Conservation (phyloP, 2,113 vertebrate species). For the Oryzias celebensis region DNA sequence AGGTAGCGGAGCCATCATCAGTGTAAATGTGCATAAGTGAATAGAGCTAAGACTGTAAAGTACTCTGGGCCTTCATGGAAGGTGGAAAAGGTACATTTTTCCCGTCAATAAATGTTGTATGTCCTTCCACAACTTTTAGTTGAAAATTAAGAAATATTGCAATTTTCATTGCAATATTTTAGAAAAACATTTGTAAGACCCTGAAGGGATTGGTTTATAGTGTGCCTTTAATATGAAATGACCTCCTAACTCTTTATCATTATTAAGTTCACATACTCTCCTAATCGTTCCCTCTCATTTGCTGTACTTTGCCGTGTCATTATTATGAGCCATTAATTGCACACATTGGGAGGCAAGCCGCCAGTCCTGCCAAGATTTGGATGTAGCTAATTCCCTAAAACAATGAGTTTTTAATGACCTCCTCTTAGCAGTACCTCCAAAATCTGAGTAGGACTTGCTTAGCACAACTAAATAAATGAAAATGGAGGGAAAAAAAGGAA, state of each 20-base stretch:
- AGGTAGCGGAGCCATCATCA: no score
- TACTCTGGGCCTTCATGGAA: no score
- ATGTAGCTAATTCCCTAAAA: conserved; percentile 51
- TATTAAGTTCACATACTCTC: conserved; percentile 29
- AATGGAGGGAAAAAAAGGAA: conserved; percentile 1
- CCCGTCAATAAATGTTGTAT: no score
- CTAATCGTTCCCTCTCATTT: conserved; percentile 18
- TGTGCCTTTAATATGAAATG: no score
- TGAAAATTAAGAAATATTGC: neutral
- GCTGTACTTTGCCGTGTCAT: conserved; percentile 34
- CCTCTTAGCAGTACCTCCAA: conserved; percentile 2
- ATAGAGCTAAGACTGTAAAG: no score
- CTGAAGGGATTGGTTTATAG: no score
- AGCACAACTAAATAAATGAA: conserved; percentile 48
- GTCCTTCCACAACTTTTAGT: neutral
- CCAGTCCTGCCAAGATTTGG: conserved; percentile 57
- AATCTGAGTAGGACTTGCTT: conserved; percentile 35
- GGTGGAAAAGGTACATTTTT: no score
- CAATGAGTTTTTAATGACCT: conserved; percentile 71
- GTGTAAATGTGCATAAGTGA: no score
- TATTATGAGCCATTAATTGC: conserved; percentile 67
- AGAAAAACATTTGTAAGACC: no score
- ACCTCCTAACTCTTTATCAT: conserved; percentile 11
- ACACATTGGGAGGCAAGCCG: conserved; percentile 53
- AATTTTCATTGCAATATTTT: neutral